Conservation (phyloP, 30 jellyfish, hydroid and myxozoan species). For the Sanderia malayensis region DNA sequence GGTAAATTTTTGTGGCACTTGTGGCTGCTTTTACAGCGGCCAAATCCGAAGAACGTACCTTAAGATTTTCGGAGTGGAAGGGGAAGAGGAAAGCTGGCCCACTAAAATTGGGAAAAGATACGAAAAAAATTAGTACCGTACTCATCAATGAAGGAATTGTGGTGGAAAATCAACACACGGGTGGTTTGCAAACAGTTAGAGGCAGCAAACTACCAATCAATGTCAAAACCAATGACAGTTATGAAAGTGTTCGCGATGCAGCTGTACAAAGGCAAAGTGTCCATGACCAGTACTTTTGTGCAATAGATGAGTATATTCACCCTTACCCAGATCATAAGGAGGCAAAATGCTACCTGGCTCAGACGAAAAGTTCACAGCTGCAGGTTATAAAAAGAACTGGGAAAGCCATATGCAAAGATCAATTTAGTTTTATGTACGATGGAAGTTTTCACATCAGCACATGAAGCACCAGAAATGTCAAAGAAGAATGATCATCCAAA, state of each 20-base stretch:
- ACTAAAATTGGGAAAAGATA: neutral
- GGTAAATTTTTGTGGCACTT: neutral
- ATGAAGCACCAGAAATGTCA: neutral
- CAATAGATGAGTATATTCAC: constrained; percentile 10
- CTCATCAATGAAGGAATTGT: constrained; percentile 5
- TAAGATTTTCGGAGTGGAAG: neutral
- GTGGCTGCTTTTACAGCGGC: constrained; percentile 10
- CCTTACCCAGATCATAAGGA: constrained; percentile 1
- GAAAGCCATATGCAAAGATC: constrained; percentile 9
- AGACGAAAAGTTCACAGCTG: neutral
- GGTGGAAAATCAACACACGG: neutral
- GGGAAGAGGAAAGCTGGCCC: neutral
- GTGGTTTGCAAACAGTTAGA: constrained; percentile 1
- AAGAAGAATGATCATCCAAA: constrained; percentile 1
- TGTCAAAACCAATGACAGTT: constrained; percentile 5
- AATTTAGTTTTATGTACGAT: neutral
- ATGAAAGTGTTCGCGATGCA: constrained; percentile 4
- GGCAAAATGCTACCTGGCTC: constrained; percentile 9
- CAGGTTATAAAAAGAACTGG: constrained; percentile 5
- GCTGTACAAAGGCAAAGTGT: constrained; percentile 12
- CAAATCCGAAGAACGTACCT: constrained; percentile 7
- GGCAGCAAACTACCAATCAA: neutral
- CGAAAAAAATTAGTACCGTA: neutral
- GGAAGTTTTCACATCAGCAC: neutral
- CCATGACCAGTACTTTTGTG: constrained; percentile 27